Percentiles rank a stretch among this genome's conserved stretches.
These are phyloP conservation scores for Chelidonichthys spinosus DNA, from an alignment of 2,797 vertebrate species.

Conservation along the genomic window DNA sequence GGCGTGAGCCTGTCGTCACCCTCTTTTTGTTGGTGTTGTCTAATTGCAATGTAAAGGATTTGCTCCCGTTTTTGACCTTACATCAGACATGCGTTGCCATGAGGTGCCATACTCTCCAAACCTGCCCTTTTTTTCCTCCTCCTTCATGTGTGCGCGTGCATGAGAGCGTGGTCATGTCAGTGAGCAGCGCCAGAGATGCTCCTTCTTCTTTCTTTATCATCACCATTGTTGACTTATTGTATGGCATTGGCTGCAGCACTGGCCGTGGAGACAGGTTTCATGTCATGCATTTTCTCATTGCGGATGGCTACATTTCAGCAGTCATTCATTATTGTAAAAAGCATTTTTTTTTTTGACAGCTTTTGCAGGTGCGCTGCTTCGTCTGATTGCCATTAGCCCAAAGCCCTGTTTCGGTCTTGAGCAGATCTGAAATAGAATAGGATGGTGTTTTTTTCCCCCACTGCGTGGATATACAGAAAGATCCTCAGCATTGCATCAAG, in stretches of 20 bases:
- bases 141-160: constrained; percentile 24
- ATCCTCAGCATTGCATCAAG: constrained; percentile 55
- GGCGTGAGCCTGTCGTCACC: constrained; percentile 21
- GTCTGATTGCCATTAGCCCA: constrained; percentile 14
- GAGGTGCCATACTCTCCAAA: constrained; percentile 23
- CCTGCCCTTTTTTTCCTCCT: constrained; percentile 7
- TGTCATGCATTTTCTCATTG: constrained; percentile 39
- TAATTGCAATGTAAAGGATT: constrained; percentile 16
- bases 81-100: neutral
- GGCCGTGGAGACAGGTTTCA: constrained; percentile 42
- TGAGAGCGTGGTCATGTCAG: constrained; percentile 16
- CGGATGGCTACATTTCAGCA: constrained; percentile 29
- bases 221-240: constrained; percentile 26
- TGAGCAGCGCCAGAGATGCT: neutral
- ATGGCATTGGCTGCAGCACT: constrained; percentile 31
- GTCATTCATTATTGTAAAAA: constrained; percentile 2
- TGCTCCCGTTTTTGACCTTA: neutral
- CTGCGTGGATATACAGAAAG: constrained; percentile 32
- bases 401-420: constrained; percentile 44
- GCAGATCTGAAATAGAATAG: constrained; percentile 23
- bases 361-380: constrained; percentile 32
- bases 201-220: constrained; percentile 35
- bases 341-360: constrained; percentile 10
- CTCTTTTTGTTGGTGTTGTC: neutral
- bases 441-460: too few species aligned